Base-by-base conservation (phyloP, 2,888 invertebrate genomes). In the Nymphalis c-album region DNA sequence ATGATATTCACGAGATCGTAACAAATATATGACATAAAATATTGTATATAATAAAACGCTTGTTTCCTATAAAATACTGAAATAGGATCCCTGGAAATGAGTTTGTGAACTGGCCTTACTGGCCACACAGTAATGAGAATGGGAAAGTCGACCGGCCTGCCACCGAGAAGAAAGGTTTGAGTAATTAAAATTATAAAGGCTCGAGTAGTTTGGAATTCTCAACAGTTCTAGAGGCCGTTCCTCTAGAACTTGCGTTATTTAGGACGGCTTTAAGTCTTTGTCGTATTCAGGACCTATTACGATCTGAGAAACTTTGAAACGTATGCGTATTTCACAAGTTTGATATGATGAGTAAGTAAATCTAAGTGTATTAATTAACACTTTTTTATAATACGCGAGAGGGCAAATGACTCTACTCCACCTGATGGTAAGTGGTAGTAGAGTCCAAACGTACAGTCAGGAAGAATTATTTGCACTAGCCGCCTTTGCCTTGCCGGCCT, bases 121-220 rank as follows among this genome's bases (percentile, higher is more conserved):
- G n/a, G 18, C 31, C 35, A 60, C 48, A 63, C 45, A 57, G 31
- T 45, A 53, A 63, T 69, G 20, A 65, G 51, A 65, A 51, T 45
- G 53, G 47, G 22, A 20, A 57, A 63, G 20, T 35, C 13, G 64
- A 22, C 51, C 22, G 50, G 58, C 35, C 50, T 66, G 47, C 70
- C 70, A 72, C 74, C 77, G 75, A 79, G 81, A 78, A 77, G 77
- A 75, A 74, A 75, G 75, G 75, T 72, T 74, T 74, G 75, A 68
- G 79, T 82, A 85, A 86, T 86, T 85, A 85, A 84, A 85, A 84
- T 84, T 83, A 80, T 80, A 80, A 79, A 75, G 77, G 76, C 75
- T 76, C 76, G 77, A 77, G 76, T 77, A 77, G 77, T 78, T 75
- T 71, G 75, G 72, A 78, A 80, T 79, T 79, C 76, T 73, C 73